Evolutionary conservation across 1,140 invertebrate genomes (phyloP), one percentile per base, ranked within the genome.

Genomic region (Euwallacea similis): DNA sequence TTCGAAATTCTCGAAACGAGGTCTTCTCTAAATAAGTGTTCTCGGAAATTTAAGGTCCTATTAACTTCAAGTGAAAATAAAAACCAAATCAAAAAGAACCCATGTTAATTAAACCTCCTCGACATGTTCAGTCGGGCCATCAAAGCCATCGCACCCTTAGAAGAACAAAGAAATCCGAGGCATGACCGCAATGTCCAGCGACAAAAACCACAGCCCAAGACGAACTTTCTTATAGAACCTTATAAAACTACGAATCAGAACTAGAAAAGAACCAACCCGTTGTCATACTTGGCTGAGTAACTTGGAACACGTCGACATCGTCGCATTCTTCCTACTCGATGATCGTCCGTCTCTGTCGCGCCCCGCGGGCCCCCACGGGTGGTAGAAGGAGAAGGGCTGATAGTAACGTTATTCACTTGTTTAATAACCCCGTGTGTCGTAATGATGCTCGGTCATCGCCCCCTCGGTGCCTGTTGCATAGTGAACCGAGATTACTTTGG

Each of bases 391-490:
- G 75, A 76, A 73, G 74, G 73, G 70, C 71, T 74, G 62, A 69
- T 71, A 50, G 72, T 78, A 76, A 74, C 76, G 76, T 78, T 78
- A 77, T 74, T 74, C 73, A 69, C 73, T 66, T 76, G 76, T 77
- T 73, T 79, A 79, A 79, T 77, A 78, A 79, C 78, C 78, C 78
- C 74, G 71, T 75, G 76, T 77, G 77, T 74, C 73, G 78, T 78
- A 79, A 78, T 79, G 76, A 78, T 76, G 64, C 59, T 74, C 75
- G 78, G 77, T 76, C 77, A 77, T 74, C 74, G 77, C 74, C 76
- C 77, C 72, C 74, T 59, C 64, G 63, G 66, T 75, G 69, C 69
- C 72, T 73, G 70, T 74, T 76, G 74, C 75, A 76, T 76, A 76
- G 76, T 74, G 60, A 69, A 69, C 67, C 63, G 61, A 69, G 66